Base-by-base conservation (phyloP, 2,797 vertebrate genomes). In the Neostethus bicornis region DNA sequence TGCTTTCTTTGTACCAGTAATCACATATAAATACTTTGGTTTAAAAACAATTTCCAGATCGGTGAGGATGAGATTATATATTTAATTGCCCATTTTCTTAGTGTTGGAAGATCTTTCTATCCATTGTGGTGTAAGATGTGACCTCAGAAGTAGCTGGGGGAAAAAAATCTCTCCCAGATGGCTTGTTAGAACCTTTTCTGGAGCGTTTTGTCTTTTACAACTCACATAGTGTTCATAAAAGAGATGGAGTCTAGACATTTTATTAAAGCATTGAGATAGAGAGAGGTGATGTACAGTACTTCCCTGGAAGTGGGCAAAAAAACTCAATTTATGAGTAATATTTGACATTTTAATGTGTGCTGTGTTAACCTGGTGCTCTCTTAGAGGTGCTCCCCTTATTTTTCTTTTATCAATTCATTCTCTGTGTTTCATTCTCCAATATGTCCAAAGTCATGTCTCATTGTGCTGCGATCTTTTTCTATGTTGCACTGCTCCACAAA, bases 151-250 rank as follows among this genome's bases (percentile, higher is more conserved):
- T 35, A 26, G 46, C 42, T n/a, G 12, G 10, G 13, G 4, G 21
- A 17, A 23, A 29, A 46, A 49, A 46, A 21, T 45, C n/a, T 53
- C 9, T 4, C 24, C 20, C 21, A 10, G 28, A 32, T 44, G 23
- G 37, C 39, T n/a, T 5, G 25, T 52, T 35, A 37, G 38, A 38
- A 29, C 57, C 34, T 31, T 16, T 20, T 41, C 10, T 60, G 38
- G n/a, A 26, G 20, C 14, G 26, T 37, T 56, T 32, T 16, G 34
- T 35, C 16, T 29, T 29, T 20, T 19, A 10, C 24, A 17, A 9
- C 6, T 61, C 37, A 31, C 71, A 29, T 21, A 57, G 62, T 38
- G 42, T 24, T 43, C 24, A 42, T 14, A n/a, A 41, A 41, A 42
- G 28, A 42, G 35, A 58, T 20, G 38, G 17, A 41, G 9, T 20